phyloP scores from a whole-genome alignment of 1,140 invertebrate genomes.

The Trichonephila clavata region DNA sequence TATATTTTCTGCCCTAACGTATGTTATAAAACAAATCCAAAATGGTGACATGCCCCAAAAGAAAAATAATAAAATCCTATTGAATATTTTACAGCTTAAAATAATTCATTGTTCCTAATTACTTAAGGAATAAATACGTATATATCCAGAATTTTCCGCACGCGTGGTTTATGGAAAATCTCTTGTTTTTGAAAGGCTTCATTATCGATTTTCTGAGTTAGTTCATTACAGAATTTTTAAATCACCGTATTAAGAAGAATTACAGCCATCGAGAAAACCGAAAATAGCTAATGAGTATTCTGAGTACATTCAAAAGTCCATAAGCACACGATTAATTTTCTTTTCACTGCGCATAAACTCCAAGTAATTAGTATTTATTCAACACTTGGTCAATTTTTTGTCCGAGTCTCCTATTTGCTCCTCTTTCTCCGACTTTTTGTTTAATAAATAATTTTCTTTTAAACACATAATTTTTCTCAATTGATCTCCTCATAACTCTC shows the following conservation, averaged over 20 bases:
- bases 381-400: no score
- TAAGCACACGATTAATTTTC: neutral
- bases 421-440: no score
- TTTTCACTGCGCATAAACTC: no score
- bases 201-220: neutral
- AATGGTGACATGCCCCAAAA: neutral
- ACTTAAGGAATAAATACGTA: no score
- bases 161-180: no score
- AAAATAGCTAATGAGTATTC: neutral
- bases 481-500: no score
- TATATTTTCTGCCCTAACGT: no score
- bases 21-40: neutral
- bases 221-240: neutral
- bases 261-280: neutral
- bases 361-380: no score
- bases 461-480: no score
- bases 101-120: neutral
- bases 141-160: no score
- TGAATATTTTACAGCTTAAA: neutral
- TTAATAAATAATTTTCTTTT: no score
- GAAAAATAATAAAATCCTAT: neutral
- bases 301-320: neutral
- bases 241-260: neutral
- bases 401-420: no score
- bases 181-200: neutral